Percentiles rank a stretch among this genome's conserved stretches.
phyloP scores from a whole-genome alignment of 2,888 invertebrate genomes.

The Eledona agricola region DNA sequence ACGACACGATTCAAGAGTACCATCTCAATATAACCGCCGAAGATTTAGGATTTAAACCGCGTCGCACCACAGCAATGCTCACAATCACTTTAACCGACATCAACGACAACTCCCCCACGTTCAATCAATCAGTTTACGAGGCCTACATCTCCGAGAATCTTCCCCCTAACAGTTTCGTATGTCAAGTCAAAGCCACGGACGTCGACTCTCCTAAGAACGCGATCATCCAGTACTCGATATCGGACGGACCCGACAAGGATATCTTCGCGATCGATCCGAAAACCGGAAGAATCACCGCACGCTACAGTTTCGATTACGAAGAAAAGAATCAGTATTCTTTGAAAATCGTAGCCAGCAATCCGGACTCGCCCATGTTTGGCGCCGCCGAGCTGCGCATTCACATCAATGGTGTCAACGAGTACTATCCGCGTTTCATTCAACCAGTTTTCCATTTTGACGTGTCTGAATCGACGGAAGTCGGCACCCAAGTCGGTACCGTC shows the following conservation, averaged over 20 bases:
- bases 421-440: constrained; percentile 86
- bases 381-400: constrained; percentile 77
- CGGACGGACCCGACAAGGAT: constrained; percentile 77
- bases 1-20: constrained; percentile 85
- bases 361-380: constrained; percentile 82
- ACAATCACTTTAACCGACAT: constrained; percentile 90
- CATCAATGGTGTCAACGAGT: constrained; percentile 88
- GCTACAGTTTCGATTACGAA: constrained; percentile 87
- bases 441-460: constrained; percentile 92
- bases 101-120: constrained; percentile 91
- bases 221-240: constrained; percentile 82
- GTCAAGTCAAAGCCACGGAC: constrained; percentile 80
- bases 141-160: constrained; percentile 87
- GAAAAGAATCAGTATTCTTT: constrained; percentile 78
- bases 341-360: constrained; percentile 85
- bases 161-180: constrained; percentile 77
- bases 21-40: constrained; percentile 86
- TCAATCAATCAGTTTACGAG: constrained; percentile 79
- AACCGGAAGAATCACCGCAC: constrained; percentile 80
- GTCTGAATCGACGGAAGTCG: constrained; percentile 89
- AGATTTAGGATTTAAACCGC: constrained; percentile 85
- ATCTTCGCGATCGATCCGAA: constrained; percentile 80
- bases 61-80: constrained; percentile 79
- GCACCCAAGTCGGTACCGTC: constrained; percentile 84
- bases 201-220: constrained; percentile 89